Evolutionary conservation across 2,888 invertebrate genomes (phyloP).

Genomic region (Mantis religiosa): DNA sequence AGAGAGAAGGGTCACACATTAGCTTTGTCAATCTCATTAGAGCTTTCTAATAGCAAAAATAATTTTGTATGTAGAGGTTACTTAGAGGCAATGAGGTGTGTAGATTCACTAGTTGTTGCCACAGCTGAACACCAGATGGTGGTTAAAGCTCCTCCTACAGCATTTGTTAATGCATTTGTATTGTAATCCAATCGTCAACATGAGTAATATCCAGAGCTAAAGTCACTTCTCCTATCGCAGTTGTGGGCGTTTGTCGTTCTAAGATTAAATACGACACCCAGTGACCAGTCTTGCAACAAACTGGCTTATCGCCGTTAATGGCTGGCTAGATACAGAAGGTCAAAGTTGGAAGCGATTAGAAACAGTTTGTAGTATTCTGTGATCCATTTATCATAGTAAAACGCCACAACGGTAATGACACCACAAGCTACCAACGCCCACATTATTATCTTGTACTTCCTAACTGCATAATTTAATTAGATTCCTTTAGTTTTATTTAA

Average conservation of each 20-base stretch:
- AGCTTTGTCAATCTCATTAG: too few relatives aligned
- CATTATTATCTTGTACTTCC: too few relatives aligned
- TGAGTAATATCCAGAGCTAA: background rate
- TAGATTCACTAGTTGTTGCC: too few relatives aligned
- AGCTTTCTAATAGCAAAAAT: too few relatives aligned
- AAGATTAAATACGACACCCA: background rate
- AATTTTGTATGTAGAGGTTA: too few relatives aligned
- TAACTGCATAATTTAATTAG: too few relatives aligned
- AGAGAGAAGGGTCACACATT: too few relatives aligned
- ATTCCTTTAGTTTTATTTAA: too few relatives aligned
- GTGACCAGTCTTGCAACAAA: background rate
- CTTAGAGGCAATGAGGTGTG: too few relatives aligned
- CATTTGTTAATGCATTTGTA: background rate
- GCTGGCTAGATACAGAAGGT: background rate
- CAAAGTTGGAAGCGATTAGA: background rate
- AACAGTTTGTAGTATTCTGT: background rate
- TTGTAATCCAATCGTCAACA: background rate
- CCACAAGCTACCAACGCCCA: background rate
- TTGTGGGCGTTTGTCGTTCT: background rate
- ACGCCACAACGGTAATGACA: background rate
- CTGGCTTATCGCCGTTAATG: background rate
- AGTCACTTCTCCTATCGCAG: background rate
- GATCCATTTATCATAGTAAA: background rate
- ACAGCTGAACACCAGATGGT: too few relatives aligned
- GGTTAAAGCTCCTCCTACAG: too few relatives aligned